Evolutionary conservation across 1,140 invertebrate species (phyloP).

Genomic region (Bombus huntii): DNA sequence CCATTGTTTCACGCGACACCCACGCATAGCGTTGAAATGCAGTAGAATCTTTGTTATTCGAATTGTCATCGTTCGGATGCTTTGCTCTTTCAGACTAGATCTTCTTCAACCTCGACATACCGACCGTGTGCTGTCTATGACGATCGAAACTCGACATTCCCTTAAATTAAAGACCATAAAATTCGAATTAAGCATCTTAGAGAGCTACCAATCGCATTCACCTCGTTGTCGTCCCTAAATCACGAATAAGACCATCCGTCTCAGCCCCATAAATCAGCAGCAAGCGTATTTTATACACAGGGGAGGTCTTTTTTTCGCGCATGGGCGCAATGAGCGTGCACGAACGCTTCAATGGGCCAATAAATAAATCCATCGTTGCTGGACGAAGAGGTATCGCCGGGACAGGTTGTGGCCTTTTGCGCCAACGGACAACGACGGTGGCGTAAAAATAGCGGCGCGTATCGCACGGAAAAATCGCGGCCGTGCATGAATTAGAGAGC

Average conservation of each 20-base stretch:
- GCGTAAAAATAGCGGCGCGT: slow-evolving; percentile 8
- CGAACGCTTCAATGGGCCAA: slow-evolving; percentile 26
- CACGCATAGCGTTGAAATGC: slow-evolving; percentile 11
- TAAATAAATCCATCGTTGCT: slow-evolving; percentile 39
- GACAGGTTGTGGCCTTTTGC: slow-evolving; percentile 19
- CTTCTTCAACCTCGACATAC: too few relatives aligned
- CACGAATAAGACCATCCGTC: background rate
- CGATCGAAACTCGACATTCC: background rate
- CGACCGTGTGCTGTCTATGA: background rate
- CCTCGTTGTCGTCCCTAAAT: background rate
- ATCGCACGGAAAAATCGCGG: slow-evolving; percentile 35
- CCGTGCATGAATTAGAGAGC: slow-evolving; percentile 62
- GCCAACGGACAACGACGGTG: background rate
- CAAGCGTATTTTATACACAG: background rate
- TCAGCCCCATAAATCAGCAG: background rate
- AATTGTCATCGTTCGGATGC: background rate
- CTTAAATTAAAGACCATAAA: background rate
- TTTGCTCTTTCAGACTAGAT: too few relatives aligned
- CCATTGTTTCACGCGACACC: background rate
- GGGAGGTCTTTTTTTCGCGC: slow-evolving; percentile 7
- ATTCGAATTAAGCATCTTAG: background rate
- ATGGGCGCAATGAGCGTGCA: background rate
- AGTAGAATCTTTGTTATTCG: background rate
- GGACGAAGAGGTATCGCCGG: background rate
- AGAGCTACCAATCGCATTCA: background rate